These are phyloP conservation scores for Clangula hyemalis DNA, from an alignment of 2,797 vertebrate genomes.

Conservation along the genomic window DNA sequence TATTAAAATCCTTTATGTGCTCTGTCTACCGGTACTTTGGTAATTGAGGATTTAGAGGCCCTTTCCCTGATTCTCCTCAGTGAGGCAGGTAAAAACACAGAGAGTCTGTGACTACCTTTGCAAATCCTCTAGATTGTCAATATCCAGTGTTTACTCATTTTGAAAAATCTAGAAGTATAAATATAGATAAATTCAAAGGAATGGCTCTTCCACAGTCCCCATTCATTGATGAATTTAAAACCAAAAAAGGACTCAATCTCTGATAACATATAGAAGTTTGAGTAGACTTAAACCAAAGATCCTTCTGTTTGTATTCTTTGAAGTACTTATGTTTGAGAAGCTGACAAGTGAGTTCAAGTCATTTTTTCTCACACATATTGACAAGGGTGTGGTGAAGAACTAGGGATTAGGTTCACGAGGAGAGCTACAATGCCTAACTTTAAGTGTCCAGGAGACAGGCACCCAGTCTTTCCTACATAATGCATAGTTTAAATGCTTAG, in stretches of 20 bases:
- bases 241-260: background rate
- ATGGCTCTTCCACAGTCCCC: background rate
- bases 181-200: background rate
- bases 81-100: background rate
- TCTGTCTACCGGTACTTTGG: background rate
- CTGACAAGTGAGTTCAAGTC: background rate
- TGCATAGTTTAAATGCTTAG: background rate
- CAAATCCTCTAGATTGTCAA: constrained; percentile 6
- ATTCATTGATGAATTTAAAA: background rate
- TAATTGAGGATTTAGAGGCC: constrained; percentile 33
- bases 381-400: accelerated
- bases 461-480: background rate
- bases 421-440: background rate
- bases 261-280: background rate
- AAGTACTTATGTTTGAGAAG: background rate
- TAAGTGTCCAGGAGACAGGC: background rate
- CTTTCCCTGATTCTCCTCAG: background rate
- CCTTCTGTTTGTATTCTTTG: background rate
- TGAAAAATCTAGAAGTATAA: background rate
- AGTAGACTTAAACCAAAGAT: background rate
- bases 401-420: background rate
- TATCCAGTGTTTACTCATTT: background rate
- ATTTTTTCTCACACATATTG: accelerated
- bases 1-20: constrained; percentile 21
- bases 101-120: background rate